Base-by-base conservation (phyloP, 1,140 invertebrate species). In the Cryptotermes secundus region DNA sequence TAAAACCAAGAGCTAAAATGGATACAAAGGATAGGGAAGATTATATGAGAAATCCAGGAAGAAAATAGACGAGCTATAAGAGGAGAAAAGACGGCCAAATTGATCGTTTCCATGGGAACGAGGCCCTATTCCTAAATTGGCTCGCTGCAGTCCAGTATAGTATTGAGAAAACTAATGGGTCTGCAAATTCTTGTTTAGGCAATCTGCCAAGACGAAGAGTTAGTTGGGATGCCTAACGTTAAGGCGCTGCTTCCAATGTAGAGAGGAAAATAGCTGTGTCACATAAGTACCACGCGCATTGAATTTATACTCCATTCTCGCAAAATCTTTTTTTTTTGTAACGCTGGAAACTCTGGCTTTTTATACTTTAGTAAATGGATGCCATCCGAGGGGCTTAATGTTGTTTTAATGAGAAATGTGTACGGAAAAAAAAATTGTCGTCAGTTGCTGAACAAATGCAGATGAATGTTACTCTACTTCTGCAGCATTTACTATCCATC, bases 151-250 rank as follows among this genome's bases (percentile, higher is more conserved):
- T 65, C 59, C 59, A 65, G 59, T n/a, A 12, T 31, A n/a, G 59
- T 49, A 49, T 9, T 49, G 9, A 49, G n/a, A 65, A 65, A 65
- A 65, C 59, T 65, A 65, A 65, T 65, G 26, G 26, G 24, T n/a
- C 59, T 65, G 59, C 59, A 65, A 65, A 65, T 65, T 65, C 59
- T 65, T 65, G 59, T 65, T n/a, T 65, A 65, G 59, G 59, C 59
- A 65, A 65, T 65, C 24, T 65, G 59, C 59, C 59, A 65, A 65
- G 59, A 65, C 59, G 59, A 31, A 65, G 59, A 65, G 59, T 65
- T 65, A 65, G 22, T 31, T 65, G 59, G n/a, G 12, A n/a, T 65
- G 59, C n/a, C 59, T 65, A 19, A 49, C 45, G 45, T 49, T 49
- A n/a, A 65, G 59, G 59, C 26, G 24, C 26, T 65, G 59, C 12